phyloP scores from a whole-genome alignment of 23 tunicate species.

The Trididemnum nubilum region DNA sequence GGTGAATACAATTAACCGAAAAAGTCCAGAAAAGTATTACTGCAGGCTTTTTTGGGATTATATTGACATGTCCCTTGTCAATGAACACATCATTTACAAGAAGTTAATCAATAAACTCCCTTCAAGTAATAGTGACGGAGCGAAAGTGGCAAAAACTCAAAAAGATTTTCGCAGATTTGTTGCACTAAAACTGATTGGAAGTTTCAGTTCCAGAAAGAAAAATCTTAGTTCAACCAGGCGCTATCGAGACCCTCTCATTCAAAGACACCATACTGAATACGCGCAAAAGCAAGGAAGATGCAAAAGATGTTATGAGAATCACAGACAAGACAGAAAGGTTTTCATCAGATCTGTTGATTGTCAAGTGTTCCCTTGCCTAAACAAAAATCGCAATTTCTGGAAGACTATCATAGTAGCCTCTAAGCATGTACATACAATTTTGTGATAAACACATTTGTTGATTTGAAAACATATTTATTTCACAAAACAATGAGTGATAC shows the following conservation, averaged over 20 bases:
- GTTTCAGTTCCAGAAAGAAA: constrained; percentile 3
- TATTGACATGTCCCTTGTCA: constrained; percentile 24
- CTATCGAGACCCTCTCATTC: not conserved
- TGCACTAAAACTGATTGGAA: constrained; percentile 9
- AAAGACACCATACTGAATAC: constrained; percentile 4
- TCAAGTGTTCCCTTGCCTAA: constrained; percentile 10
- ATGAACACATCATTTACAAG: not conserved
- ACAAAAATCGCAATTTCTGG: constrained; percentile 21
- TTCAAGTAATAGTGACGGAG: not conserved
- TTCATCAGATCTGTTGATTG: constrained; percentile 20
- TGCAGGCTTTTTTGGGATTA: constrained; percentile 12
- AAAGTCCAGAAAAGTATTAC: constrained; percentile 11
- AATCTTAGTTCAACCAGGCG: not conserved
- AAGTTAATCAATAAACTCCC: not conserved
- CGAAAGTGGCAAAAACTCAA: not conserved
- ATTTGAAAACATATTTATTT: no score
- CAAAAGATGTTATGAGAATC: constrained; percentile 8
- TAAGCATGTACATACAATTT: no score
- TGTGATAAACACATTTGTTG: no score
- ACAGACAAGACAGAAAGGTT: constrained; percentile 17
- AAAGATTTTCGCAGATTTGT: constrained; percentile 12
- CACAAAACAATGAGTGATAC: no score
- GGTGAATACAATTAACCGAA: constrained; percentile 16
- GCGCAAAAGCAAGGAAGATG: constrained; percentile 4
- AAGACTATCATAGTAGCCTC: no score